Conservation (phyloP, 2,888 invertebrate species). For the Amblyjoppa proteus region DNA sequence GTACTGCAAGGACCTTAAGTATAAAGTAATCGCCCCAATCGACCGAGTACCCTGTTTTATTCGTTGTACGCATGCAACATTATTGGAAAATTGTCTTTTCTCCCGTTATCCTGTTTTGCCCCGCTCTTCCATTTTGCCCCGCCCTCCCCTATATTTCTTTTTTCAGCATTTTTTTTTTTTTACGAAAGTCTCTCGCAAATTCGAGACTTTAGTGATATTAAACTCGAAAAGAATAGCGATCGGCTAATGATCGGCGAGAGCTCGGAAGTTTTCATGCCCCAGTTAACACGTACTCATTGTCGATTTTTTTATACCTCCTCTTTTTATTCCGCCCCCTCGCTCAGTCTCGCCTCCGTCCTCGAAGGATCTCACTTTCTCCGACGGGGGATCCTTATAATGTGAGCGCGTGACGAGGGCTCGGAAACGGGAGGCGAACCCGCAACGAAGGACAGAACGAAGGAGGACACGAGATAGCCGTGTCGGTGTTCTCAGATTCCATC, state of each 20-base stretch:
- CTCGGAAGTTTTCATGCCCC: slow-evolving; percentile 38
- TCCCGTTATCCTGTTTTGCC: too few species aligned
- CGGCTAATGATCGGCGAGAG: slow-evolving; percentile 18
- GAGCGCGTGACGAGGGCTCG: slow-evolving; percentile 45
- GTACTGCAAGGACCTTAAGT: too few species aligned
- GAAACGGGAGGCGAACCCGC: slow-evolving; percentile 5
- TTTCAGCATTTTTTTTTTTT: too few species aligned
- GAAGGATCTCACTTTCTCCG: slow-evolving; percentile 3
- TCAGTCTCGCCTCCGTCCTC: not conserved
- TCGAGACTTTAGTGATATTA: too few species aligned
- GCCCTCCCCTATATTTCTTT: too few species aligned
- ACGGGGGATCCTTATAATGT: slow-evolving; percentile 16
- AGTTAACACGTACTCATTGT: slow-evolving; percentile 16
- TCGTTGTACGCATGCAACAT: too few species aligned
- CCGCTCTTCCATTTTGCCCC: too few species aligned
- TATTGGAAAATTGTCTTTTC: too few species aligned
- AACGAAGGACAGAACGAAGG: not conserved
- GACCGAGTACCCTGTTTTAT: too few species aligned
- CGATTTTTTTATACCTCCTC: not conserved
- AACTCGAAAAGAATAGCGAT: not conserved
- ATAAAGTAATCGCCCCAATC: too few species aligned
- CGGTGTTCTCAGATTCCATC: slow-evolving; percentile 29
- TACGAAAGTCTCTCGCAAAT: too few species aligned
- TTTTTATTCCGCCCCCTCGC: slow-evolving; percentile 9
- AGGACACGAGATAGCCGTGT: not conserved